Evolutionary conservation across 2,113 vertebrate species (phyloP).

Genomic region (Electrona antarctica): DNA sequence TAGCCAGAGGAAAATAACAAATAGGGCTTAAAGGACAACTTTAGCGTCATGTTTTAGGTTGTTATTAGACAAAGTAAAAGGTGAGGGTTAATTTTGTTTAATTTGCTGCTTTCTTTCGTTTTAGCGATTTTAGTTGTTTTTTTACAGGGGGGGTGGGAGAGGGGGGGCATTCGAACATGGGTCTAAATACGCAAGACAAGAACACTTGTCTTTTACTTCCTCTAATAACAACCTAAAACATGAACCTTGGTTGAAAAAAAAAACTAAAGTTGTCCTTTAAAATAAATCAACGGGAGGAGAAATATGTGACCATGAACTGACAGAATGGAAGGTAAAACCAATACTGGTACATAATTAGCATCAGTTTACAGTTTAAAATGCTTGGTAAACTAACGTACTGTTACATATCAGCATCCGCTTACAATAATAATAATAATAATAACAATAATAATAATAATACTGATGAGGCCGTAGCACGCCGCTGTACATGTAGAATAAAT

Average conservation of each 20-base stretch:
- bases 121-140: too few relatives aligned
- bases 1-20: slow-evolving; percentile 36
- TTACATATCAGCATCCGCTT: slow-evolving; percentile 54
- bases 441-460: slow-evolving; percentile 19
- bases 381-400: slow-evolving; percentile 59
- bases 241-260: too few relatives aligned
- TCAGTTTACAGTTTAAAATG: too few relatives aligned
- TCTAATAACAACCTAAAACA: too few relatives aligned
- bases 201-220: too few relatives aligned
- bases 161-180: too few relatives aligned
- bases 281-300: not conserved
- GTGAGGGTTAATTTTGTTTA: too few relatives aligned
- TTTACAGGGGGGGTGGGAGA: not conserved
- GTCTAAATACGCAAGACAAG: too few relatives aligned
- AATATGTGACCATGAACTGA: slow-evolving; percentile 14
- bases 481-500: slow-evolving; percentile 60
- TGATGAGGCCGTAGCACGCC: slow-evolving; percentile 42
- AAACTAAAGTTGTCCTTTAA: too few relatives aligned
- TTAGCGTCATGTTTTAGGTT: too few relatives aligned
- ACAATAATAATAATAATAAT: slow-evolving; percentile 11
- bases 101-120: too few relatives aligned
- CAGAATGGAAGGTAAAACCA: slow-evolving; percentile 32
- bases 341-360: not conserved
- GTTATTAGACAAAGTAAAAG: too few relatives aligned
- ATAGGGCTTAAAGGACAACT: slow-evolving; percentile 2